These are phyloP conservation scores for Rissa tridactyla DNA, from an alignment of 2,113 vertebrate species.

Conservation along the genomic window DNA sequence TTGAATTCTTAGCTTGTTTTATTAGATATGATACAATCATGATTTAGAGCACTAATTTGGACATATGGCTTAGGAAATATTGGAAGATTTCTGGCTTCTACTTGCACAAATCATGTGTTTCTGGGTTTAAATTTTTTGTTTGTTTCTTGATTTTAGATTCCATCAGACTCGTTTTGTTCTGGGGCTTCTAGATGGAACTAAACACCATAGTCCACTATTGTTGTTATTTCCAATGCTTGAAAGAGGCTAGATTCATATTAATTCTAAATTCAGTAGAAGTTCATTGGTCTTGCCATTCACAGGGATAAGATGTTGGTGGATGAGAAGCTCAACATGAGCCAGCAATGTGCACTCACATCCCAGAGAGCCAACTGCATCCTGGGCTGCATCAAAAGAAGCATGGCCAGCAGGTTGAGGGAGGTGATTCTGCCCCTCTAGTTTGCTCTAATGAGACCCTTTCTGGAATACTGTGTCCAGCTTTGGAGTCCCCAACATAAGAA, in stretches of 20 bases:
- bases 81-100: not conserved
- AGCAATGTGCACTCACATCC: no score
- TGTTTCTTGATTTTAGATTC: not conserved
- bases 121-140: not conserved
- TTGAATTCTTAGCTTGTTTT: not conserved
- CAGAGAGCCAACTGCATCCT: no score
- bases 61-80: not conserved
- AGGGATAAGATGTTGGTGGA: no score
- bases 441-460: no score
- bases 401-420: no score
- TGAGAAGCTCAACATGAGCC: no score
- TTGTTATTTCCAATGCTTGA: not conserved
- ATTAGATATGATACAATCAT: not conserved
- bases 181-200: not conserved
- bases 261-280: not conserved
- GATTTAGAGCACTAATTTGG: not conserved
- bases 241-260: not conserved
- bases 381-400: no score
- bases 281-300: not conserved
- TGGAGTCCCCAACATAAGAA: no score
- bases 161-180: not conserved
- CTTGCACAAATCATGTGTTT: not conserved
- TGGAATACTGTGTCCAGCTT: no score
- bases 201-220: not conserved
- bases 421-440: no score